A percentile compares a stretch with the other conserved stretches of the same genome.
phyloP scores from a whole-genome alignment of 1,140 invertebrate genomes.

The Cylas formicarius region DNA sequence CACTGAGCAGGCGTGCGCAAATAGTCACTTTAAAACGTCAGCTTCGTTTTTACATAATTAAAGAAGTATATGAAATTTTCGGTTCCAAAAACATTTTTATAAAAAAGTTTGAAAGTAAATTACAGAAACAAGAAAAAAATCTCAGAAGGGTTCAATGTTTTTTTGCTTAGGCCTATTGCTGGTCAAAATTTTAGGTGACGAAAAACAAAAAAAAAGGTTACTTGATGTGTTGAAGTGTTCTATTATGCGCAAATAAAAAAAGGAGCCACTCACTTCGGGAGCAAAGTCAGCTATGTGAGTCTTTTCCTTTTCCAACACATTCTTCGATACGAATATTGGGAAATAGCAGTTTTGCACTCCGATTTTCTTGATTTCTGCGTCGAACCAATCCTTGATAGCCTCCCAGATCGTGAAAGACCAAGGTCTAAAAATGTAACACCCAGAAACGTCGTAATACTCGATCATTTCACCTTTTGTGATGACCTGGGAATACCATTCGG shows the following conservation, averaged over 20 bases:
- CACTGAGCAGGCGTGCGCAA: too few species aligned
- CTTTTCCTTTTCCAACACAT: constrained; percentile 92
- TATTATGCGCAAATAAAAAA: too few species aligned
- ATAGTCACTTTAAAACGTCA: too few species aligned
- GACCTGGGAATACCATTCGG: constrained; percentile 98
- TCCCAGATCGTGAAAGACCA: constrained; percentile 99
- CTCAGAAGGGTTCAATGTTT: too few species aligned
- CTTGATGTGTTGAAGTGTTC: neutral
- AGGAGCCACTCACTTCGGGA: constrained; percentile 65
- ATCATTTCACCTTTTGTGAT: constrained; percentile 98
- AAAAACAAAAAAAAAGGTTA: neutral
- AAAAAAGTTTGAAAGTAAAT: constrained; percentile 1
- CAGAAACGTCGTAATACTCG: constrained; percentile 98
- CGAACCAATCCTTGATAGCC: constrained; percentile 81
- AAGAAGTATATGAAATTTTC: too few species aligned
- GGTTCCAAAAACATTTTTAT: too few species aligned
- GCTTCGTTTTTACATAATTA: too few species aligned
- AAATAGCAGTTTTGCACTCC: constrained; percentile 98
- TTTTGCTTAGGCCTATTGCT: too few species aligned
- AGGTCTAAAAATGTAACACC: constrained; percentile 95
- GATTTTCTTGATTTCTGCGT: constrained; percentile 80
- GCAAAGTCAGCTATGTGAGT: constrained; percentile 96
- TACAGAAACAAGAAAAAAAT: too few species aligned
- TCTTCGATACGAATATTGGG: constrained; percentile 92
- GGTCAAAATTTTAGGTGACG: too few species aligned